phyloP scores from a whole-genome alignment of 2,797 vertebrate genomes.

The Crocidura indochinensis region DNA sequence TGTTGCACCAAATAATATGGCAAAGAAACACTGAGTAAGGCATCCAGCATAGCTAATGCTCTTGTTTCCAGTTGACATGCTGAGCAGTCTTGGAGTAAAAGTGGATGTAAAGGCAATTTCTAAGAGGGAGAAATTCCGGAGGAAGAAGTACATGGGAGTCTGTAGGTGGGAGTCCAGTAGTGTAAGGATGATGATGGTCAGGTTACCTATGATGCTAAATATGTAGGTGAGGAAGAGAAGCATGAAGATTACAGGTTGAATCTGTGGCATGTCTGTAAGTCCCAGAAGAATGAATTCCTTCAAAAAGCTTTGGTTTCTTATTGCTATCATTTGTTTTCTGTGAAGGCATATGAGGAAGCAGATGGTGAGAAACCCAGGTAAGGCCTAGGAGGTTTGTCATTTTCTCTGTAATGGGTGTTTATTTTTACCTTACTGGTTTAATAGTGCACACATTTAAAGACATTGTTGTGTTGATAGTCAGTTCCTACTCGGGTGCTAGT shows the following conservation, averaged over 20 bases:
- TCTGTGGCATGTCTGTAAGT: neutral
- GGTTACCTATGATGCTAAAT: conserved; percentile 9
- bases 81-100: conserved; percentile 24
- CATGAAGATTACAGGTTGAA: conserved; percentile 22
- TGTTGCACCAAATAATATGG: conserved; percentile 34
- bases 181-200: conserved; percentile 8
- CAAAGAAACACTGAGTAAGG: conserved; percentile 21
- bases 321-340: neutral
- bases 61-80: conserved; percentile 14
- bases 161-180: conserved; percentile 37
- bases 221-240: conserved; percentile 17
- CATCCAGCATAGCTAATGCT: conserved; percentile 17
- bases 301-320: neutral
- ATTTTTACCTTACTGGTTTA: too few relatives aligned
- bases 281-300: conserved; percentile 16
- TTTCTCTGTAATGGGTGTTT: too few relatives aligned
- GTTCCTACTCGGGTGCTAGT: too few relatives aligned
- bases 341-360: neutral
- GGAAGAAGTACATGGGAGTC: conserved; percentile 51
- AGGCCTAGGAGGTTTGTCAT: neutral
- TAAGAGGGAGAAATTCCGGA: conserved; percentile 56
- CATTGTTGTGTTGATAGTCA: too few relatives aligned
- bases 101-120: conserved; percentile 55
- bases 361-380: neutral
- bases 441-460: too few relatives aligned